Base-by-base conservation (phyloP, 2,888 invertebrate species). In the Cinara cedri region DNA sequence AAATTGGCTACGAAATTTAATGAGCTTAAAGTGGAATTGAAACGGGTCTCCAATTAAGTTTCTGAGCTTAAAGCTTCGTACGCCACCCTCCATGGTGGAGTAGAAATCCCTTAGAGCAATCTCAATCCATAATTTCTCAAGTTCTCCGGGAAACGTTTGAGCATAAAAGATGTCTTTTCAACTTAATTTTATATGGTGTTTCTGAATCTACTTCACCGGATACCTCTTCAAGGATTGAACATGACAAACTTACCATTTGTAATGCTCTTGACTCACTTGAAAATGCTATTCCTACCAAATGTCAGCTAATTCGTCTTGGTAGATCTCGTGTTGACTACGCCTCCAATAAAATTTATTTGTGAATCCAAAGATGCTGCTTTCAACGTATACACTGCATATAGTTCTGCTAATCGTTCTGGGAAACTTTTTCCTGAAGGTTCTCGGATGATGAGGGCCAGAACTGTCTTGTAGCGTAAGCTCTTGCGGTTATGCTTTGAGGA, bases 181-280 rank as follows among this genome's bases (percentile, higher is more conserved):
- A n/a, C n/a, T n/a, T n/a, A n/a, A n/a, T n/a, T n/a, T n/a, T n/a
- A n/a, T n/a, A n/a, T n/a, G 19, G 54, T 54, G 19, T 57, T 57
- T 21, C 44, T 13, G 44, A 44, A 19, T 21, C 65, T 19, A 13
- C 44, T 21, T 65, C 62, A 62, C 26, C 26, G 26, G 62, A 26
- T 62, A 62, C 62, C 62, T 62, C 62, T 13, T 4, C 16, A 62
- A 26, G 34, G 62, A 62, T 62, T 26, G 62, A 62, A 26, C 26
- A 62, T 62, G 62, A 62, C 62, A 62, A 62, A 57, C 24, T 57
- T 57, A 57, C 57, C 24, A 57, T 57, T 57, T 49, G 11, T 49
- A 49, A 49, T 49, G n/a, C n/a, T 54, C 19, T 54, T 19, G 62
- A 34, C 26, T 62, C 13, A 34, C 26, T 26, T 3, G 62, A 62